phyloP scores from a whole-genome alignment of 2,888 invertebrate species.

The Uropetala carovei region DNA sequence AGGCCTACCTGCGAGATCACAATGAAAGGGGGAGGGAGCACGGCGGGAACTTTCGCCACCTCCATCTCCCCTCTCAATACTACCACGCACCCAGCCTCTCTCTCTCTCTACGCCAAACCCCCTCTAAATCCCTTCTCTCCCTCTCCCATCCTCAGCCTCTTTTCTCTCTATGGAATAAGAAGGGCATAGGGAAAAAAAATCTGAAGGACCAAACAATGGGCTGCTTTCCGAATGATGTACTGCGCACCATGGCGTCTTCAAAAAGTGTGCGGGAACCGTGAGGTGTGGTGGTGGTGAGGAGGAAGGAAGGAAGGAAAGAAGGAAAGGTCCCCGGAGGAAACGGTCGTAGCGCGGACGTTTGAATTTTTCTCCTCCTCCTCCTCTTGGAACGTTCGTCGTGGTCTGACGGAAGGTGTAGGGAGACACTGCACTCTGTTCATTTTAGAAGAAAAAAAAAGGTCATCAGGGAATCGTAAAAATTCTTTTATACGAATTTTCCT shows the following conservation, averaged over 20 bases:
- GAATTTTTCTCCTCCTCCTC: conserved; percentile 32
- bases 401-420: background rate
- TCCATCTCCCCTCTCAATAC: background rate
- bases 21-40: conserved; percentile 31
- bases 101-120: background rate
- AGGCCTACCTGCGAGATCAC: conserved; percentile 8
- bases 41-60: conserved; percentile 23
- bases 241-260: conserved; percentile 61
- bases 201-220: conserved; percentile 53
- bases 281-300: background rate
- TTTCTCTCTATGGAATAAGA: background rate
- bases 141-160: background rate
- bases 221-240: conserved; percentile 62
- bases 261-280: background rate
- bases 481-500: background rate
- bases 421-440: background rate
- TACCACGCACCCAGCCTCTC: conserved; percentile 11
- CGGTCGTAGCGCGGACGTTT: conserved; percentile 34
- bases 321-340: background rate
- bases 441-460: conserved; percentile 11
- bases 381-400: background rate
- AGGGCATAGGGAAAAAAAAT: conserved; percentile 38
- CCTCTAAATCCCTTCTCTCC: background rate
- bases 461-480: conserved; percentile 58
- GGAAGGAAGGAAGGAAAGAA: background rate